A percentile compares a stretch with the other conserved stretches of the same genome.
Conservation (phyloP, 1,140 invertebrate species). For the Trichogramma pretiosum region DNA sequence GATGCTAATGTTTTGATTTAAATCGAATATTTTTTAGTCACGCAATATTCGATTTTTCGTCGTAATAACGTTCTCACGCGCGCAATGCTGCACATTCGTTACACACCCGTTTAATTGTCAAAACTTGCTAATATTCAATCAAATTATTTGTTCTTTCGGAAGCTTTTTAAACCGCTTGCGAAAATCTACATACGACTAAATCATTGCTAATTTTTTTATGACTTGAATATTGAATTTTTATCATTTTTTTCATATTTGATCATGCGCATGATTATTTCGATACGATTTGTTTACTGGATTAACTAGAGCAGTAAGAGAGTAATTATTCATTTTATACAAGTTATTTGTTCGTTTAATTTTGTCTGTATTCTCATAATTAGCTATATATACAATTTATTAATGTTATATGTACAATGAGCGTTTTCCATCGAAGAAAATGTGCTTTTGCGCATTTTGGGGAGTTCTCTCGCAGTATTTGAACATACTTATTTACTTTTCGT, state of each 20-base stretch:
- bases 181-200: no score
- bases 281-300: constrained; percentile 32
- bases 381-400: constrained; percentile 18
- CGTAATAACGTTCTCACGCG: constrained; percentile 10
- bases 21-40: no score
- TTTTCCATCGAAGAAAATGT: constrained; percentile 10
- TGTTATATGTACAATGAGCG: constrained; percentile 17
- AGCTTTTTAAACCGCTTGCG: no score
- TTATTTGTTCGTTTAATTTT: constrained; percentile 22
- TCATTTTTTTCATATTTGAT: no score
- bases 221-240: no score
- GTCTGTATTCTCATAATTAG: constrained; percentile 21
- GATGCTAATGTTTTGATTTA: no score
- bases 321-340: constrained; percentile 18
- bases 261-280: constrained; percentile 19
- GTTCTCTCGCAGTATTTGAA: no score
- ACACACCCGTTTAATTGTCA: no score
- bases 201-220: no score
- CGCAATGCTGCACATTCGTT: constrained; percentile 6
- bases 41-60: no score
- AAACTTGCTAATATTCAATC: constrained; percentile 18
- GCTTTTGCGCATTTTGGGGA: constrained; percentile 11
- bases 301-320: constrained; percentile 29
- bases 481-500: no score
- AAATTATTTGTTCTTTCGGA: no score